Conservation (phyloP, 2,113 vertebrate genomes). For the Carollia perspicillata region DNA sequence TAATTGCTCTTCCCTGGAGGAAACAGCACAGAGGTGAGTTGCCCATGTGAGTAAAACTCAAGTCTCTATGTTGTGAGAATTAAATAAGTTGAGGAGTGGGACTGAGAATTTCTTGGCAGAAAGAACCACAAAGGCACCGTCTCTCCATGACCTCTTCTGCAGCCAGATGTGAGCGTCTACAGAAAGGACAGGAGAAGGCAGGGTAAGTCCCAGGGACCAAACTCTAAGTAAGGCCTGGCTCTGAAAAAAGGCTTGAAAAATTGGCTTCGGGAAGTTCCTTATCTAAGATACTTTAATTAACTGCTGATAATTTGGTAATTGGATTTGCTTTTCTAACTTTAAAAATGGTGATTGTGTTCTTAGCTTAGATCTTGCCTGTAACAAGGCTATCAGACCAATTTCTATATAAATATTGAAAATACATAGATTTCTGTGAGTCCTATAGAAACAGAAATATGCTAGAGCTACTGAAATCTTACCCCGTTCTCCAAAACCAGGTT, state of each 20-base stretch:
- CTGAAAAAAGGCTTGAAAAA: background rate
- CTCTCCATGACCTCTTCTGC: background rate
- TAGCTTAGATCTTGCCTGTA: too few relatives aligned
- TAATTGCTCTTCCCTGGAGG: slow-evolving; percentile 6
- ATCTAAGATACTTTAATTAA: background rate
- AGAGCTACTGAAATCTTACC: background rate
- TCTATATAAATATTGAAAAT: background rate
- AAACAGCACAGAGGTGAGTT: background rate
- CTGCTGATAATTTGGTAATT: background rate
- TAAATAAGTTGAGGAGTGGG: background rate
- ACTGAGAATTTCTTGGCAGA: background rate
- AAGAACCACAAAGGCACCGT: background rate
- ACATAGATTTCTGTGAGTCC: background rate
- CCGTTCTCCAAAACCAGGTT: background rate
- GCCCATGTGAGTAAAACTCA: background rate
- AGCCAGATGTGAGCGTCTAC: too few relatives aligned
- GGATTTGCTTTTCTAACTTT: background rate
- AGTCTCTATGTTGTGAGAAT: background rate
- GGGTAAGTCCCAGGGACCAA: background rate
- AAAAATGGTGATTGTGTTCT: background rate
- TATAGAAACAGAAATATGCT: background rate
- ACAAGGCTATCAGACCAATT: background rate
- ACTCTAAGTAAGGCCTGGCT: background rate
- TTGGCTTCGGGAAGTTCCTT: background rate
- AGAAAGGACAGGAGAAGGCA: background rate